These are phyloP conservation scores for Brachynemurus nebulosus DNA, from an alignment of 2,888 invertebrate species.

Conservation along the genomic window DNA sequence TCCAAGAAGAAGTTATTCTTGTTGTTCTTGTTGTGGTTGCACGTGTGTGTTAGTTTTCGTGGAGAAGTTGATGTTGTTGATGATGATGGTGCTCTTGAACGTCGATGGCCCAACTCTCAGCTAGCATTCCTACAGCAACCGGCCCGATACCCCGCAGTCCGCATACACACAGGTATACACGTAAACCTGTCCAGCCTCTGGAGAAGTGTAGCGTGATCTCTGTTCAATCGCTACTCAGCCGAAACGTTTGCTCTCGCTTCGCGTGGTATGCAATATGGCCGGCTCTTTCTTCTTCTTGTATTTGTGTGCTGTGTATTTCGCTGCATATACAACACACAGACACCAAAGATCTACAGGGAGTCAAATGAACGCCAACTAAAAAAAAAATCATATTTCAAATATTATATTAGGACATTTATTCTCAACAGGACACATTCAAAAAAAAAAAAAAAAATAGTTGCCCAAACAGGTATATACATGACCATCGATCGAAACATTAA, in stretches of 20 bases:
- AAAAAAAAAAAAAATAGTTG: no score
- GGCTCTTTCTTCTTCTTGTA: slow-evolving; percentile 13
- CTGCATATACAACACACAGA: background rate
- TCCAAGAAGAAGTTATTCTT: background rate
- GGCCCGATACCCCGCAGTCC: slow-evolving; percentile 27
- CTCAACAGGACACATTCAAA: slow-evolving; percentile 2
- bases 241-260: slow-evolving; percentile 27
- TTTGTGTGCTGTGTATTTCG: background rate
- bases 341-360: background rate
- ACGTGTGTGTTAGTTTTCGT: no score
- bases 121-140: slow-evolving; percentile 11
- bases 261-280: slow-evolving; percentile 37
- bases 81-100: slow-evolving; percentile 4
- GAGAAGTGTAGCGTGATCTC: slow-evolving; percentile 24
- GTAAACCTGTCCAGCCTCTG: slow-evolving; percentile 31
- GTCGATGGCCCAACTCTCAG: slow-evolving; percentile 5
- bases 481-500: no score
- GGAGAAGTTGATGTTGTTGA: background rate
- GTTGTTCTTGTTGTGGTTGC: background rate
- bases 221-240: slow-evolving; percentile 19
- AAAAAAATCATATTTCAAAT: background rate
- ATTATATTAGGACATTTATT: slow-evolving; percentile 4
- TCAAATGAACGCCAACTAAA: slow-evolving; percentile 4
- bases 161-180: slow-evolving; percentile 17
- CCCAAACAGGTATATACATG: no score